phyloP scores from a whole-genome alignment of 2,888 invertebrate genomes.

The Chrysotoxum bicinctum region DNA sequence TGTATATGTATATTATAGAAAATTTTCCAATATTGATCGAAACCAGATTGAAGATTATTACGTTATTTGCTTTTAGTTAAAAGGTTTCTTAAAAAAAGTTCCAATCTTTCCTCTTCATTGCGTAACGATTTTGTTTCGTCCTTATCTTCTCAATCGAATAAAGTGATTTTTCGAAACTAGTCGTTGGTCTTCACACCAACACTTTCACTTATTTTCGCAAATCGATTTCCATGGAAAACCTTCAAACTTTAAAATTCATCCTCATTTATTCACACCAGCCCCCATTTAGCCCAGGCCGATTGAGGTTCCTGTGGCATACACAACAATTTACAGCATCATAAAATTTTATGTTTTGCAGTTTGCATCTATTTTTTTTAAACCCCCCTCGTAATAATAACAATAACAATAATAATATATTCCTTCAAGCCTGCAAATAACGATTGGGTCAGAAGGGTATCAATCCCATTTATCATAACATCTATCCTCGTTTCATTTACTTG shows the following conservation, averaged over 20 bases:
- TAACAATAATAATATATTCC: slow-evolving; percentile 35
- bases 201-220: not conserved
- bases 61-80: too few species aligned
- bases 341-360: slow-evolving; percentile 51
- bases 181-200: not conserved
- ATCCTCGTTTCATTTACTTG: slow-evolving; percentile 56
- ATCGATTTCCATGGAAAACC: not conserved
- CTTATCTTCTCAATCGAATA: not conserved
- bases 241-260: not conserved
- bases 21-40: too few species aligned
- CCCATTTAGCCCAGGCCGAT: not conserved
- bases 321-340: slow-evolving; percentile 64
- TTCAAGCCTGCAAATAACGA: slow-evolving; percentile 64
- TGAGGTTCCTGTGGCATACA: slow-evolving; percentile 24
- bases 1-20: too few species aligned
- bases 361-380: slow-evolving; percentile 31
- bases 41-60: too few species aligned
- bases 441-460: slow-evolving; percentile 63
- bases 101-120: too few species aligned
- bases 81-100: too few species aligned
- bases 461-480: slow-evolving; percentile 63
- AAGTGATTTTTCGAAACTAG: not conserved
- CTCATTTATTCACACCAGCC: slow-evolving; percentile 25
- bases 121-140: too few species aligned
- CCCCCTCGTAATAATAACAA: slow-evolving; percentile 29